Evolutionary conservation across 2,113 vertebrate genomes (phyloP).

Genomic region (Rattus norvegicus): DNA sequence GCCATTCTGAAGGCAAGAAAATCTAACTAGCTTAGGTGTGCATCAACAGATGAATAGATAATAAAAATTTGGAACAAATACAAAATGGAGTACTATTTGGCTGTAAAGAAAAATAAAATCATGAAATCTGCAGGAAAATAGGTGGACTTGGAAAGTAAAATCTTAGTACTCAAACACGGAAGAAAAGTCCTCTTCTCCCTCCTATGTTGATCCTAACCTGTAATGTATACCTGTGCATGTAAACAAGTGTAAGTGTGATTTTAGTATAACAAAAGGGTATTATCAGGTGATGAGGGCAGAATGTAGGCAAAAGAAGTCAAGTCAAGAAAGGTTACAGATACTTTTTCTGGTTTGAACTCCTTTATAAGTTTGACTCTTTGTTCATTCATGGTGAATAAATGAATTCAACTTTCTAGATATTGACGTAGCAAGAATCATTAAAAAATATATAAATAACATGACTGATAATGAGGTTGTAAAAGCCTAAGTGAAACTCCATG

Average conservation of each 20-base stretch:
- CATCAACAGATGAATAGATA: not conserved
- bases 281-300: not conserved
- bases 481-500: not conserved
- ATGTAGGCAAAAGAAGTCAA: not conserved
- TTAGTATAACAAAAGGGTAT: not conserved
- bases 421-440: not conserved
- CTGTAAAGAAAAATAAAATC: not conserved
- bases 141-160: not conserved
- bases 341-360: not conserved
- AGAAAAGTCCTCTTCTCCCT: not conserved
- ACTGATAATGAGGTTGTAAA: not conserved
- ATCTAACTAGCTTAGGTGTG: not conserved
- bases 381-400: not conserved
- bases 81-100: not conserved
- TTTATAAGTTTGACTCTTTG: not conserved
- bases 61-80: not conserved
- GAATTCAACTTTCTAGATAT: not conserved
- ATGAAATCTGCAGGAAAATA: not conserved
- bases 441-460: not conserved
- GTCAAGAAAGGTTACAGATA: not conserved
- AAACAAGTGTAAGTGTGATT: not conserved
- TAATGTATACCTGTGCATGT: not conserved
- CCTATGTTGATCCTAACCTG: not conserved
- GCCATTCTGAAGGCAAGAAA: not conserved
- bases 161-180: not conserved